Conservation (phyloP, 2,797 vertebrate genomes). For the Vultur gryphus region DNA sequence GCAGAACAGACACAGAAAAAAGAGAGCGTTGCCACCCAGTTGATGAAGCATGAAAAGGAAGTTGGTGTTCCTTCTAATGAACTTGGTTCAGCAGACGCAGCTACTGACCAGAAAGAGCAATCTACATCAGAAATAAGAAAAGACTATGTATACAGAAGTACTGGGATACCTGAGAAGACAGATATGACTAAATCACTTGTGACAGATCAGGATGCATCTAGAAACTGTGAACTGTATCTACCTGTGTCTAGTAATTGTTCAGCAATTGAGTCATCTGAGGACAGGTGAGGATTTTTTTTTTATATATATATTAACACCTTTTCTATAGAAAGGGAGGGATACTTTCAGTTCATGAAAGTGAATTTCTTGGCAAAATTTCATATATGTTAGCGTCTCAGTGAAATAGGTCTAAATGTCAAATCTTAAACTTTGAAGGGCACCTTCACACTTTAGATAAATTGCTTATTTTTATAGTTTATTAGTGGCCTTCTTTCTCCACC, state of each 20-base stretch:
- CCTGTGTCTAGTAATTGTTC: not conserved
- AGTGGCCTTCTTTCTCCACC: not conserved
- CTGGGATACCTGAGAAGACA: not conserved
- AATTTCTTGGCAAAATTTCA: not conserved
- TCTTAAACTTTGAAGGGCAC: not conserved
- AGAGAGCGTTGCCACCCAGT: not conserved
- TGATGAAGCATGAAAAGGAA: not conserved
- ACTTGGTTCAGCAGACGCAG: not conserved
- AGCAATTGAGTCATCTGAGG: conserved; percentile 18
- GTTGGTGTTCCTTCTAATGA: not conserved
- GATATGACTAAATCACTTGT: not conserved
- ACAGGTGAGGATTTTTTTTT: conserved; percentile 3
- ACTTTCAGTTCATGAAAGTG: not conserved
- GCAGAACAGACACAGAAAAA: not conserved
- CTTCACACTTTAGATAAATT: not conserved
- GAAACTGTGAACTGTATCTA: not conserved
- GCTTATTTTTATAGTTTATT: not conserved
- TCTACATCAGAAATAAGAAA: not conserved
- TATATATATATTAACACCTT: not conserved
- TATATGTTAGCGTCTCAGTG: not conserved
- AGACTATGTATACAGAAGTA: not conserved
- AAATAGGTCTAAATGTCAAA: not conserved
- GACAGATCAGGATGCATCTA: not conserved
- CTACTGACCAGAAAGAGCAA: not conserved
- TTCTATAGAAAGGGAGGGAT: not conserved